Evolutionary conservation across 2,888 invertebrate species (phyloP), one percentile per base, ranked within the genome.

Genomic region (Oegoconia quadripuncta): DNA sequence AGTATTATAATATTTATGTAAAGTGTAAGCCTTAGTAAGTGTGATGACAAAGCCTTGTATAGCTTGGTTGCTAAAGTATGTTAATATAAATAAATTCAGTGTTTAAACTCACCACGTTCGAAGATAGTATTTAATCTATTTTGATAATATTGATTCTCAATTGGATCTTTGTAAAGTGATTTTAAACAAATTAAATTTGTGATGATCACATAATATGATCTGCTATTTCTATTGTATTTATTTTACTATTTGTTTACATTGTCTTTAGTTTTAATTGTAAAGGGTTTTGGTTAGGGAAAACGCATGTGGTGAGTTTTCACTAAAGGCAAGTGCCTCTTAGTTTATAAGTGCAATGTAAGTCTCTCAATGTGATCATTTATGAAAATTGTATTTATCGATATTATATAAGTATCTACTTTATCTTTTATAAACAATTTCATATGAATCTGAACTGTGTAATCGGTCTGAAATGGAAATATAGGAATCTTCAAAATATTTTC

Each of bases 221-320:
- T n/a, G n/a, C 8, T 41, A 32, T 30, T 43, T 45, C 39, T 41
- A 50, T 29, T 48, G 48, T 46, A 44, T 46, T 50, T 43, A 12
- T 48, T 36, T 46, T 39, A 40, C 37, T 30, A 45, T 52, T 46
- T 15, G 13, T 22, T 34, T 27, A 16, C 12, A 7, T 26, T 14
- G 41, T 44, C 39, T 51, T 56, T 50, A 50, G 48, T 59, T 27
- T 49, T 46, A 55, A 48, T 35, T 34, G 37, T 47, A 42, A 43
- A 23, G 78, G 84, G 71, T 63, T 71, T 65, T 56, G 82, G 82
- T 80, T 62, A 64, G 57, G 82, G 84, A 67, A 50, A 62, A 64
- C 59, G 84, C 83, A 86, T 86, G 86, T 86, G 86, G 86, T 86
- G 86, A 70, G 86, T 78, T 86, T 86, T 64, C 81, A 73, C 83